A percentile compares a stretch with the other conserved stretches of the same genome.
phyloP scores from a whole-genome alignment of 2,888 invertebrate species.

The Drosophila setosimentum region DNA sequence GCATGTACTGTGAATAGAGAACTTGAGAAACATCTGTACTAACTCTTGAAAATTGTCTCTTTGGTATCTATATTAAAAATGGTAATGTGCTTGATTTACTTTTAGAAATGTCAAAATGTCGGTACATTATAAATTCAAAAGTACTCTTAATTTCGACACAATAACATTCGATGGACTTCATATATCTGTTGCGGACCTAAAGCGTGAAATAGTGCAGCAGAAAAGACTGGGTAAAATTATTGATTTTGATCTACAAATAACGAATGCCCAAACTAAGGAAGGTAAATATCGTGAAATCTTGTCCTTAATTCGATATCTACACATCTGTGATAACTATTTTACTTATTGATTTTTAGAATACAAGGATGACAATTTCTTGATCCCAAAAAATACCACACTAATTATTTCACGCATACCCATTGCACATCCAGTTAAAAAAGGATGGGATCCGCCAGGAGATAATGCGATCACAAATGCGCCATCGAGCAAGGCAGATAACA shows the following conservation, averaged over 20 bases:
- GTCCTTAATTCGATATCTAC: neutral
- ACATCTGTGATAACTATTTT: neutral
- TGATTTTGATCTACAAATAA: slow-evolving; percentile 98
- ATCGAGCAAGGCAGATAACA: slow-evolving; percentile 84
- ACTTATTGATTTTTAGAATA: slow-evolving; percentile 89
- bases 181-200: slow-evolving; percentile 97
- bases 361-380: slow-evolving; percentile 94
- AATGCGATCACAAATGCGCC: slow-evolving; percentile 59
- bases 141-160: slow-evolving; percentile 97
- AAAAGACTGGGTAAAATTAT: slow-evolving; percentile 97
- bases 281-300: slow-evolving; percentile 86
- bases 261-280: slow-evolving; percentile 98
- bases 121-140: slow-evolving; percentile 99
- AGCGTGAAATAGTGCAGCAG: slow-evolving; percentile 97
- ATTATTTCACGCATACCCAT: slow-evolving; percentile 97
- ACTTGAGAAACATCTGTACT: neutral
- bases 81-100: neutral
- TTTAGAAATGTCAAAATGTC: slow-evolving; percentile 88
- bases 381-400: slow-evolving; percentile 98
- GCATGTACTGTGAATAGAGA: neutral
- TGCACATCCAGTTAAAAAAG: slow-evolving; percentile 91
- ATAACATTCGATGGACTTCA: slow-evolving; percentile 98
- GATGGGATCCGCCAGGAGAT: slow-evolving; percentile 88
- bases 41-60: neutral
- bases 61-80: neutral